Conservation (phyloP, 2,888 invertebrate genomes). For the Drosophila demipolita region DNA sequence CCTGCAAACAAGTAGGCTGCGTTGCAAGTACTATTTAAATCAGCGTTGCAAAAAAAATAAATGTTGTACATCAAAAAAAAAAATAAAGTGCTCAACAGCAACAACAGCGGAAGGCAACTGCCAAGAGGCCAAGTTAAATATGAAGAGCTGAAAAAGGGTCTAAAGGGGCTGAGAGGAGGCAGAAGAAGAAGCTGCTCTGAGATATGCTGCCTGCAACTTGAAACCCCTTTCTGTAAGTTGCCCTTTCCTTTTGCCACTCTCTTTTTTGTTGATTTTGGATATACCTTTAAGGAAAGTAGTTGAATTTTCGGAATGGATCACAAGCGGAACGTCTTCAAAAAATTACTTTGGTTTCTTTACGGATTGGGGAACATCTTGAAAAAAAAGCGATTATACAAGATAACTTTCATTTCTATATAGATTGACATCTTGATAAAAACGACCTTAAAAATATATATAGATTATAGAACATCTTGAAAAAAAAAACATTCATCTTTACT, state of each 20-base stretch:
- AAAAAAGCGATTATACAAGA: neutral
- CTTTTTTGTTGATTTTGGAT: neutral
- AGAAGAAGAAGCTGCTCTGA: constrained; percentile 11
- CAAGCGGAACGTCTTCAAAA: neutral
- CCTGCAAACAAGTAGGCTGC: constrained; percentile 54
- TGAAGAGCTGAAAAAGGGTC: constrained; percentile 22
- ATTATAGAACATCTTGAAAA: neutral
- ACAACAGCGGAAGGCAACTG: constrained; percentile 35
- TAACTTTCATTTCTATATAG: too few relatives aligned
- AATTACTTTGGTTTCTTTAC: neutral
- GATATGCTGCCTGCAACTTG: constrained; percentile 48
- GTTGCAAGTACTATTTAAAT: constrained; percentile 69
- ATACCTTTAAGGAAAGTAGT: constrained; percentile 14
- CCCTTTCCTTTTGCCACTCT: constrained; percentile 4
- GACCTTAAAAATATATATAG: neutral
- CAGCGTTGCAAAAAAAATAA: constrained; percentile 44
- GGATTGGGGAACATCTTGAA: neutral
- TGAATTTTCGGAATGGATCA: neutral
- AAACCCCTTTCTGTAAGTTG: constrained; percentile 53
- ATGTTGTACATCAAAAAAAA: constrained; percentile 26
- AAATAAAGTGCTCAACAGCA: constrained; percentile 3
- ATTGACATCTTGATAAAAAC: neutral
- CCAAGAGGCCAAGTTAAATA: constrained; percentile 56
- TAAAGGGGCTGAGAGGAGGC: constrained; percentile 1
- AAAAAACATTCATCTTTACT: neutral